A percentile compares a stretch with the other conserved stretches of the same genome.
Evolutionary conservation across 2,888 invertebrate species (phyloP).

Genomic region (Lobophora halterata): DNA sequence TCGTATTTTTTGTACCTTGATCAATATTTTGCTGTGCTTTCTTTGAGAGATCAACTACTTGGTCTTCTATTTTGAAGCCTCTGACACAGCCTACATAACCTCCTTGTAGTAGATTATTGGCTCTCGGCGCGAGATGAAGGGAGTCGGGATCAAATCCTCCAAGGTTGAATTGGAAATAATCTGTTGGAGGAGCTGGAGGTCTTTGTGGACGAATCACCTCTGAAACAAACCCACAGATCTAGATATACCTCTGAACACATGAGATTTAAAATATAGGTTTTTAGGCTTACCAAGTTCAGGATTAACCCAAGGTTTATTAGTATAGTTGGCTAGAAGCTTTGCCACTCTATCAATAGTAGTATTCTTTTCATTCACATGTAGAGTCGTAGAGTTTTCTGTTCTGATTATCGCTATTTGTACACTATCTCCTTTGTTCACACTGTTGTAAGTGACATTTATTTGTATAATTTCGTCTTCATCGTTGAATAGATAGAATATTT

Average conservation of each 20-base stretch:
- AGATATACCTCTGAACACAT: too few relatives aligned
- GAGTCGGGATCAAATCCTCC: conserved; percentile 92
- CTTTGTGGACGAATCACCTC: conserved; percentile 93
- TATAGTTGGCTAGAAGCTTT: conserved; percentile 86
- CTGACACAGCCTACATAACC: conserved; percentile 94
- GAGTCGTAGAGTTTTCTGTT: conserved; percentile 84
- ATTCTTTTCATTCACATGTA: conserved; percentile 91
- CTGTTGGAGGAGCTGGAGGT: conserved; percentile 93
- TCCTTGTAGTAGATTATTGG: conserved; percentile 69
- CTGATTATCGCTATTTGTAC: conserved; percentile 94
- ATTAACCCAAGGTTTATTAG: conserved; percentile 93
- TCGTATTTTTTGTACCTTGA: conserved; percentile 73
- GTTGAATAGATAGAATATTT: conserved; percentile 92
- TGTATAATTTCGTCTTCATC: conserved; percentile 89
- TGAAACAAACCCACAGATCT: conserved; percentile 55
- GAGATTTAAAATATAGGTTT: background rate
- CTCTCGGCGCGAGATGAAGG: conserved; percentile 72
- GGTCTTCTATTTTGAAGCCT: conserved; percentile 91
- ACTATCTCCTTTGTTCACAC: conserved; percentile 89
- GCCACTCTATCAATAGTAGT: conserved; percentile 86
- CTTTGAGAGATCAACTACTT: conserved; percentile 88
- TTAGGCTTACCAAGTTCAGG: conserved; percentile 84
- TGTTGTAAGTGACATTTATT: conserved; percentile 87
- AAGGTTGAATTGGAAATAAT: conserved; percentile 93
- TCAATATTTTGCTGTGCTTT: conserved; percentile 85